phyloP scores from a whole-genome alignment of 1,140 invertebrate species.

The Drosophila erecta region DNA sequence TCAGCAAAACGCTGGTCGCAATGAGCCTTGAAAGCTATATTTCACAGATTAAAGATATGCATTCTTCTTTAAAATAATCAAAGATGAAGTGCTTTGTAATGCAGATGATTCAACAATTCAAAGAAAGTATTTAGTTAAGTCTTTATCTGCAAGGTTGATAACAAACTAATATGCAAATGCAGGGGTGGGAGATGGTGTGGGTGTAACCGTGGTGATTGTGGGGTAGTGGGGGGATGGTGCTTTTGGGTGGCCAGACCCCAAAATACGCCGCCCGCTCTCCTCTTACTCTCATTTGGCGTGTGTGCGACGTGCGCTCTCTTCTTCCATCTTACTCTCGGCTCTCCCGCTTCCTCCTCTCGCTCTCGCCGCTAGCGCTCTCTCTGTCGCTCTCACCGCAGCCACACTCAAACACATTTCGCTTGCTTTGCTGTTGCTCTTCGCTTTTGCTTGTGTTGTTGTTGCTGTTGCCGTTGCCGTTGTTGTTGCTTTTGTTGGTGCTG shows the following conservation, averaged over 20 bases:
- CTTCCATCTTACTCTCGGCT: constrained; percentile 49
- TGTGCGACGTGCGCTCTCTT: constrained; percentile 75
- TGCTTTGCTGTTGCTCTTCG: constrained; percentile 60
- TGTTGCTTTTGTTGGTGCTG: constrained; percentile 59
- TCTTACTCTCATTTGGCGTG: constrained; percentile 58
- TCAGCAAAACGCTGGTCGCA: too few species aligned
- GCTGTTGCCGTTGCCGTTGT: constrained; percentile 60
- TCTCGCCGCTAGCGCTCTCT: constrained; percentile 47
- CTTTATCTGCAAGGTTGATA: constrained; percentile 3
- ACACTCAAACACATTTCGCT: constrained; percentile 80
- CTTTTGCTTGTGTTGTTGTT: constrained; percentile 68
- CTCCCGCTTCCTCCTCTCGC: constrained; percentile 28
- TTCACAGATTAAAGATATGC: too few species aligned
- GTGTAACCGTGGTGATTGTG: too few species aligned
- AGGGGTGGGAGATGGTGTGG: constrained; percentile 36
- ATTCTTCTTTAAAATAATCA: too few species aligned
- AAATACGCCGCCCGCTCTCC: constrained; percentile 35
- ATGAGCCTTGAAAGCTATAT: too few species aligned
- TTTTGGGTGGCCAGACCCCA: constrained; percentile 68
- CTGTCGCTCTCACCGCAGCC: constrained; percentile 67
- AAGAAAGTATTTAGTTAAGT: constrained; percentile 3
- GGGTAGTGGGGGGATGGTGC: neutral
- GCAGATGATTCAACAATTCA: neutral
- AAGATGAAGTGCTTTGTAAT: neutral
- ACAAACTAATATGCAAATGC: constrained; percentile 71